Evolutionary conservation across 2,888 invertebrate genomes (phyloP), one percentile per base, ranked within the genome.

Genomic region (Drosophila engyochracea): DNA sequence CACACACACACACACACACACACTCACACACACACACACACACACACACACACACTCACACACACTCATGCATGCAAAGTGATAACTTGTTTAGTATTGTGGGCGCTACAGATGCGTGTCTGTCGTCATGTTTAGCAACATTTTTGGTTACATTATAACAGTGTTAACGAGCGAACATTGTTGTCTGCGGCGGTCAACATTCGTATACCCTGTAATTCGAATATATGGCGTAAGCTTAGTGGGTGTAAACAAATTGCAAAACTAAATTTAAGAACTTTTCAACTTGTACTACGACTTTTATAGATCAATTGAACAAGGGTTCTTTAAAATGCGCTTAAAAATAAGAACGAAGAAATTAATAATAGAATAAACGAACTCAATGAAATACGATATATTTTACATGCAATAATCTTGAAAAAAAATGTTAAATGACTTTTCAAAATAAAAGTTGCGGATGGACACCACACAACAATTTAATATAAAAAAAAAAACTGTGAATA

Each of bases 101-200:
- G 51, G 19, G 31, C 31, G 44, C 25, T 47, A 22, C 41, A 22
- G 59, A 16, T 61, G 60, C 49, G 19, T 39, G 58, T 55, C 54
- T 37, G 53, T 64, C 52, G 51, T 44, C 41, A 62, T 47, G 74
- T 70, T 71, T 72, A 59, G 76, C 60, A 75, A 74, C 79, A 84
- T 69, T 76, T 85, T 83, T 69, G 68, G 76, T 76, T 79, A 78
- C 77, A 79, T 81, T 86, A 53, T 76, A 79, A 67, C 69, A 44
- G 39, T 25, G 39, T 51, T 60, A 69, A 60, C 62, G 66, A 70
- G 60, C 54, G 19, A 22, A n/a, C 22, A 25, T 22, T 58, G 41
- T 19, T 28, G 19, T 9, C 14, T 25, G 35, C 14, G 2, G 4
- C 7, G 3, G 14, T 22, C 37, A 39, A 22, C 70, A 37, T 22